Conservation (phyloP, 2,113 vertebrate species). For the Oriolus oriolus region DNA sequence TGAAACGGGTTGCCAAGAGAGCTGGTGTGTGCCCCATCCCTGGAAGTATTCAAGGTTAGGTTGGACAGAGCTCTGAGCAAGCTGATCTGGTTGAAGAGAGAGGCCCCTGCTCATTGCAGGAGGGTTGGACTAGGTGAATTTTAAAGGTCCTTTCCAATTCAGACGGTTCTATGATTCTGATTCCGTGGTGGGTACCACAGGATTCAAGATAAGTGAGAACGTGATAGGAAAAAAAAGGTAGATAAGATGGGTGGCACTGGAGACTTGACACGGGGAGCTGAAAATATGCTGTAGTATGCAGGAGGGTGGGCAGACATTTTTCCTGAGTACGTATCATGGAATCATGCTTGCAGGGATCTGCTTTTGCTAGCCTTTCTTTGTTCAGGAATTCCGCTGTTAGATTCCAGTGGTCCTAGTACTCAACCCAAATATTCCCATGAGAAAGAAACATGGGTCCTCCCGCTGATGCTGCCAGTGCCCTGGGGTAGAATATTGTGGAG, state of each 20-base stretch:
- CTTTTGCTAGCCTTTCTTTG: neutral
- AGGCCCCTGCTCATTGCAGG: neutral
- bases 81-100: neutral
- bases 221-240: neutral
- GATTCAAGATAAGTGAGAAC: neutral
- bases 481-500: neutral
- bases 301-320: neutral
- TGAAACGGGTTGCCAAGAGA: fast-evolving
- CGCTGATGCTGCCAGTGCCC: neutral
- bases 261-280: neutral
- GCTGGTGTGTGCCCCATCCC: neutral
- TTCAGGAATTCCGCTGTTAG: neutral
- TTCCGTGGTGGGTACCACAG: fast-evolving
- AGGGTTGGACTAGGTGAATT: neutral
- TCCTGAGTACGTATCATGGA: neutral
- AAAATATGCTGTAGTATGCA: neutral
- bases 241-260: neutral
- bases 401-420: neutral
- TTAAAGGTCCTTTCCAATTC: neutral
- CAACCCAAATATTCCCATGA: neutral
- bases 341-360: neutral
- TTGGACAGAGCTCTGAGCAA: neutral
- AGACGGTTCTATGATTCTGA: neutral
- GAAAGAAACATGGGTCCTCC: neutral
- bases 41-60: neutral